Evolutionary conservation across 2,113 vertebrate genomes (phyloP).

Genomic region (Amphiprion ocellaris): DNA sequence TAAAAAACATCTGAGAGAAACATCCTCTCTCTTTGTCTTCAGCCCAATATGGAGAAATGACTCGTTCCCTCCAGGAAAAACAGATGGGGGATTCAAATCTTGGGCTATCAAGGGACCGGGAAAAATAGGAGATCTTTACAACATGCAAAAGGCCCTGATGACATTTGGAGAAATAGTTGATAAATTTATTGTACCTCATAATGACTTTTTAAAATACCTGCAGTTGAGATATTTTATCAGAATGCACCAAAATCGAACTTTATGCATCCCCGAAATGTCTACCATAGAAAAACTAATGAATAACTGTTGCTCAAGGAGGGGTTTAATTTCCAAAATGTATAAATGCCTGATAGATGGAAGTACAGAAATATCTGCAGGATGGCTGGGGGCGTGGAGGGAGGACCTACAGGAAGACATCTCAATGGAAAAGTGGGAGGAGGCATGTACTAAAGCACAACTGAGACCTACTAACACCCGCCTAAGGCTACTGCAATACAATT

Average conservation of each 20-base stretch:
- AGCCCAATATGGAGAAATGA: constrained; percentile 3
- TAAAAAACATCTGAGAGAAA: neutral
- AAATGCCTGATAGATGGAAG: too few relatives aligned
- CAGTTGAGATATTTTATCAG: neutral
- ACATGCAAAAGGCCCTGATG: neutral
- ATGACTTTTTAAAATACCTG: neutral
- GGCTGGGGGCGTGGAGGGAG: too few relatives aligned
- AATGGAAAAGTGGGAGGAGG: too few relatives aligned
- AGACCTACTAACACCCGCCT: too few relatives aligned
- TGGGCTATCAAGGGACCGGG: neutral
- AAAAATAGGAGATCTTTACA: constrained; percentile 1
- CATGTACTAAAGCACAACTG: too few relatives aligned
- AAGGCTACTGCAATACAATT: too few relatives aligned
- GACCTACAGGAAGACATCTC: too few relatives aligned
- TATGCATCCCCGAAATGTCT: neutral
- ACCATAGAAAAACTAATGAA: too few relatives aligned
- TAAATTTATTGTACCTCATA: neutral
- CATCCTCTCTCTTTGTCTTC: neutral
- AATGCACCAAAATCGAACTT: neutral
- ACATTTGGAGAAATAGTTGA: neutral
- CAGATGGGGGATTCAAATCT: neutral
- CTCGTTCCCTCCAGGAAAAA: neutral
- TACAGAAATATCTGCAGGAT: too few relatives aligned
- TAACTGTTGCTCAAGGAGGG: too few relatives aligned
- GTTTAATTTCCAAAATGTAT: too few relatives aligned